Evolutionary conservation across 2,113 vertebrate genomes (phyloP).

Genomic region (Ariopsis seemanni): DNA sequence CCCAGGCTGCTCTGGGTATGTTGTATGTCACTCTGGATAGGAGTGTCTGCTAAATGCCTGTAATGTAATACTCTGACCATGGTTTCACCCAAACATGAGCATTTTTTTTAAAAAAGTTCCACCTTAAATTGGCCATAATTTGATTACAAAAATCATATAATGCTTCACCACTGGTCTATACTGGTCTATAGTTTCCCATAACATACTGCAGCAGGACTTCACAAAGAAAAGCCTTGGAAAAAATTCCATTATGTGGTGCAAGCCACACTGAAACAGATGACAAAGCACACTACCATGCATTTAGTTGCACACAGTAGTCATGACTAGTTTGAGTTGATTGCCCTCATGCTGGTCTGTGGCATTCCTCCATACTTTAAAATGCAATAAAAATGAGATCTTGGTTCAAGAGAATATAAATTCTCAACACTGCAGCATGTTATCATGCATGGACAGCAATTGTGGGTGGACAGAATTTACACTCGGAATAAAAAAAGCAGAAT

Average conservation of each 20-base stretch:
- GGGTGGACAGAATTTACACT: not conserved
- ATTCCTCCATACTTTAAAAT: not conserved
- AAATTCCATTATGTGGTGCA: not conserved
- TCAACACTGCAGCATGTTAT: not conserved
- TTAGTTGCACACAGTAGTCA: not conserved
- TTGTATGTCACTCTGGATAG: too few species aligned
- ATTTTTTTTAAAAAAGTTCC: not conserved
- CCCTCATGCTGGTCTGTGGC: constrained; percentile 5
- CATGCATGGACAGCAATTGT: not conserved
- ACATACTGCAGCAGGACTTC: not conserved
- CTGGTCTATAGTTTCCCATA: not conserved
- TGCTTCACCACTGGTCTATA: not conserved
- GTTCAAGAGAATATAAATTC: not conserved
- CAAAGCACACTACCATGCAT: constrained; percentile 7
- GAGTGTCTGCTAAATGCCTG: too few species aligned
- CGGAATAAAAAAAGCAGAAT: not conserved
- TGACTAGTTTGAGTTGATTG: constrained; percentile 11
- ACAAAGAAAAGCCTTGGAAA: not conserved
- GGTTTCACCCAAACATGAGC: too few species aligned
- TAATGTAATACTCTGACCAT: too few species aligned
- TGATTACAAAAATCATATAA: not conserved
- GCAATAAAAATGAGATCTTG: constrained; percentile 7
- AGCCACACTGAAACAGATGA: not conserved
- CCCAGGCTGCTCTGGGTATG: too few species aligned
- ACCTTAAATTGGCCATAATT: not conserved